Evolutionary conservation across 2,797 vertebrate genomes (phyloP).

Genomic region (Takifugu rubripes): DNA sequence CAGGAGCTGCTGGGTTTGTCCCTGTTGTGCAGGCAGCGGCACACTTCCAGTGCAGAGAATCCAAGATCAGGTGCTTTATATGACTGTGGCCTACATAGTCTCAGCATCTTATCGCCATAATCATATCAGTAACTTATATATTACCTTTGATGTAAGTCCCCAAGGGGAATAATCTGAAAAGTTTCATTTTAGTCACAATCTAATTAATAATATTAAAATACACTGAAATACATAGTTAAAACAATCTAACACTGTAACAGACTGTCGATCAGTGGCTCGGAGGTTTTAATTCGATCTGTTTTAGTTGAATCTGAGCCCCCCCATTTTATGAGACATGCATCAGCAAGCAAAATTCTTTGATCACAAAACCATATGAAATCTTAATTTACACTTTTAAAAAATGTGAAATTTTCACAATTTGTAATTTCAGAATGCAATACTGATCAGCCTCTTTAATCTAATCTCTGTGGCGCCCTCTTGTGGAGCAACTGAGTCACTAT

Average conservation of each 20-base stretch:
- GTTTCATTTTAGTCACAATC: neutral
- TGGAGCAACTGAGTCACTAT: slow-evolving; percentile 26
- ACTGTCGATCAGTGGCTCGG: no score
- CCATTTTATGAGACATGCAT: slow-evolving; percentile 9
- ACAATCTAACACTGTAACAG: no score
- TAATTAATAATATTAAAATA: neutral
- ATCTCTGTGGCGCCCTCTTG: slow-evolving; percentile 45
- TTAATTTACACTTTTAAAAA: neutral
- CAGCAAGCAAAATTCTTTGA: slow-evolving; percentile 12
- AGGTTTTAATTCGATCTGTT: no score
- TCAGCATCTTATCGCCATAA: neutral
- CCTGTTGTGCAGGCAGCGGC: slow-evolving; percentile 42
- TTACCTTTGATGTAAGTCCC: neutral
- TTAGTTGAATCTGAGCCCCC: no score
- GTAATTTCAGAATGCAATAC: neutral
- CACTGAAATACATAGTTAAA: no score
- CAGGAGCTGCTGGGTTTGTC: slow-evolving; percentile 49
- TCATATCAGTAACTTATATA: slow-evolving; percentile 1
- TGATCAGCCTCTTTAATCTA: slow-evolving; percentile 8
- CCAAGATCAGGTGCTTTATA: slow-evolving; percentile 31
- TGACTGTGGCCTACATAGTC: slow-evolving; percentile 49
- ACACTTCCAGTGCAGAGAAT: slow-evolving; percentile 42
- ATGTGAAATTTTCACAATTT: neutral
- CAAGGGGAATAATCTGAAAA: slow-evolving; percentile 2
- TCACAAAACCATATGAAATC: slow-evolving; percentile 1